These are phyloP conservation scores for Philopotamus ludificatus DNA, from an alignment of 1,140 invertebrate species.

Conservation along the genomic window DNA sequence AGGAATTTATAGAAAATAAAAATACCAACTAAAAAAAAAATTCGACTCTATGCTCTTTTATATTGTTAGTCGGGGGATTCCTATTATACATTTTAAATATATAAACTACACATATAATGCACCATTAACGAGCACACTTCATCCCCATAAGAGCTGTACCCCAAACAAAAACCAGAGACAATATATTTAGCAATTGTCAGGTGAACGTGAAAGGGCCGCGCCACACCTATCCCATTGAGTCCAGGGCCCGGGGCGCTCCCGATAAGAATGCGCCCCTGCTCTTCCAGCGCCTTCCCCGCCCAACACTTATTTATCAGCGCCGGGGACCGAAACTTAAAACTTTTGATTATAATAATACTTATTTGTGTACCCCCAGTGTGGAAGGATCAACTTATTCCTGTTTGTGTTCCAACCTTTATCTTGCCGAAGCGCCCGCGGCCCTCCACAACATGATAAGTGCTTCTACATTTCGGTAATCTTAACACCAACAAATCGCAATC, in stretches of 20 bases:
- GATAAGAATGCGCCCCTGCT: neutral
- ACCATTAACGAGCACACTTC: no score
- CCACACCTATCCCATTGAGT: slow-evolving; percentile 29
- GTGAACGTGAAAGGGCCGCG: slow-evolving; percentile 28
- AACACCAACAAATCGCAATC: slow-evolving; percentile 15
- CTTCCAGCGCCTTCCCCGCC: neutral
- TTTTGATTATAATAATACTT: slow-evolving; percentile 34
- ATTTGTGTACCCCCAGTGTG: slow-evolving; percentile 21
- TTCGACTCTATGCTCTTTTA: no score
- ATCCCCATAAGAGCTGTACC: neutral
- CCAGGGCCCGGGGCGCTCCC: slow-evolving; percentile 11
- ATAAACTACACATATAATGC: no score
- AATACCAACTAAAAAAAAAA: no score
- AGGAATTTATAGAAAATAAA: no score
- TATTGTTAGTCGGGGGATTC: no score
- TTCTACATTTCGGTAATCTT: slow-evolving; percentile 30
- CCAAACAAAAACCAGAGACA: slow-evolving; percentile 4
- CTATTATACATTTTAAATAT: no score
- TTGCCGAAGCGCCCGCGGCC: slow-evolving; percentile 16
- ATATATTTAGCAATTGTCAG: slow-evolving; percentile 34
- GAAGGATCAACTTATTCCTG: slow-evolving; percentile 25
- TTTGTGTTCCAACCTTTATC: slow-evolving; percentile 31
- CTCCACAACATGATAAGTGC: slow-evolving; percentile 28
- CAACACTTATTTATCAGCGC: neutral
- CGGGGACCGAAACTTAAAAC: slow-evolving; percentile 21